Evolutionary conservation across 2,113 vertebrate species (phyloP).

Genomic region (Megaleporinus macrocephalus): DNA sequence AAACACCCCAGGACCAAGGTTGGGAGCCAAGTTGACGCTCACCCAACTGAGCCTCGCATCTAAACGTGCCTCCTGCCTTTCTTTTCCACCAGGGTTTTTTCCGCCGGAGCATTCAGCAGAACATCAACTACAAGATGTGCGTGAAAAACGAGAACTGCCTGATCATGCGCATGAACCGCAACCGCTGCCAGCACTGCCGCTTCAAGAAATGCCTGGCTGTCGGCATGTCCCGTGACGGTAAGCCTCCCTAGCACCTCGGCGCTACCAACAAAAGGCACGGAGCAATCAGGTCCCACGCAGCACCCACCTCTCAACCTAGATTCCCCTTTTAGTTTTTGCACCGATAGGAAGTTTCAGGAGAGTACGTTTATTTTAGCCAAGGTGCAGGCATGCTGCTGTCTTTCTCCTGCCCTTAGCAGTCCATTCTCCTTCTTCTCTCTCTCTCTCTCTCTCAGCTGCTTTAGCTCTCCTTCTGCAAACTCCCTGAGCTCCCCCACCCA

Average conservation of each 20-base stretch:
- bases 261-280: background rate
- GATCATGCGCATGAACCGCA: constrained; percentile 84
- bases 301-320: constrained; percentile 44
- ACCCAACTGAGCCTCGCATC: background rate
- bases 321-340: constrained; percentile 48
- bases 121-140: constrained; percentile 85
- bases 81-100: constrained; percentile 75
- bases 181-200: constrained; percentile 84
- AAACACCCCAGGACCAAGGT: background rate
- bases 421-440: constrained; percentile 49
- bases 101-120: constrained; percentile 84
- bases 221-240: constrained; percentile 85
- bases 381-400: constrained; percentile 52
- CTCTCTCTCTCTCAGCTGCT: constrained; percentile 46
- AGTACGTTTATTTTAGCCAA: constrained; percentile 45
- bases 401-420: constrained; percentile 46
- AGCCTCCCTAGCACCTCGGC: constrained; percentile 52
- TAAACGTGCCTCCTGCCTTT: constrained; percentile 9
- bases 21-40: background rate
- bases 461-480: constrained; percentile 59
- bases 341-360: constrained; percentile 44
- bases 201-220: constrained; percentile 85
- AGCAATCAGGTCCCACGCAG: background rate
- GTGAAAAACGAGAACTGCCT: constrained; percentile 83
- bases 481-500: constrained; percentile 61